phyloP scores from a whole-genome alignment of 1,140 invertebrate species.

The Ganaspis sp. region DNA sequence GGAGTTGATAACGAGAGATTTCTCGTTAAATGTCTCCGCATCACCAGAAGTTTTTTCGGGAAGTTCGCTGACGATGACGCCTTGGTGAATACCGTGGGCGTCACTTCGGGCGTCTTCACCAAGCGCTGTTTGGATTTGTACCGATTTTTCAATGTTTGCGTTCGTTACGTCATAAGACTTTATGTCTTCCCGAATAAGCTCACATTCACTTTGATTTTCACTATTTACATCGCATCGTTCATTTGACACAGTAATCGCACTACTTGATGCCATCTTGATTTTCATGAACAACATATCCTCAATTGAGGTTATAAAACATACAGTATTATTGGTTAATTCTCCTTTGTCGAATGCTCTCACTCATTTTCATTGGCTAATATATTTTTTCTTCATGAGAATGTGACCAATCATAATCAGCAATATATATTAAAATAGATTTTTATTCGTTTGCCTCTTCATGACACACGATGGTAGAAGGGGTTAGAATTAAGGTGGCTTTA shows the following conservation, averaged over 20 bases:
- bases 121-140: conserved; percentile 32
- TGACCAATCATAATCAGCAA: conserved; percentile 3
- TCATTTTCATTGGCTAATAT: background rate
- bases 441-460: background rate
- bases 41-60: conserved; percentile 51
- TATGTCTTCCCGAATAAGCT: conserved; percentile 40
- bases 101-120: conserved; percentile 55
- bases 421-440: background rate
- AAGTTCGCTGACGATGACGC: conserved; percentile 61
- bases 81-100: conserved; percentile 63
- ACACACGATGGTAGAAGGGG: too few relatives aligned
- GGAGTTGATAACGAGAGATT: conserved; percentile 38
- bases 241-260: conserved; percentile 72
- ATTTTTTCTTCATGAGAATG: background rate
- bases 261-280: conserved; percentile 77
- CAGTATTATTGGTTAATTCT: conserved; percentile 4
- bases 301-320: background rate
- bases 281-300: conserved; percentile 40
- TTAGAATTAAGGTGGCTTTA: too few relatives aligned
- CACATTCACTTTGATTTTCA: conserved; percentile 54
- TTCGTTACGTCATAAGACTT: conserved; percentile 38
- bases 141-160: conserved; percentile 40
- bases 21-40: conserved; percentile 44
- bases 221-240: conserved; percentile 74
- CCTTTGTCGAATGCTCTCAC: background rate